Evolutionary conservation across 2,113 vertebrate genomes (phyloP).

Genomic region (Macaca mulatta): DNA sequence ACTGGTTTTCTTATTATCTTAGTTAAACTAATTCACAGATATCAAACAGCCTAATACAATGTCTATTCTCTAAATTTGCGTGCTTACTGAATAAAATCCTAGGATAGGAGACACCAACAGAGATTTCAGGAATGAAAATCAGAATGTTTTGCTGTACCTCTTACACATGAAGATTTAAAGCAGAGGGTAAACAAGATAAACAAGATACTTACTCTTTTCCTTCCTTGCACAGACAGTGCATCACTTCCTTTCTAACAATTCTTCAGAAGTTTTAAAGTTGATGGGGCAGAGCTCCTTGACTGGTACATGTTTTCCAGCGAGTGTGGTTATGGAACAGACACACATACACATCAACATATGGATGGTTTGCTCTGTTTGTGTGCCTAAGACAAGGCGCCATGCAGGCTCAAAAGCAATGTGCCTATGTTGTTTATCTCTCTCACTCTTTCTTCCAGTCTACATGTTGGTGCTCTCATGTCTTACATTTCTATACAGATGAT

Average conservation of each 20-base stretch:
- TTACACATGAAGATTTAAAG: not conserved
- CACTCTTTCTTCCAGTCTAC: not conserved
- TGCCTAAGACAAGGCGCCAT: not conserved
- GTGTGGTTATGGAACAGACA: not conserved
- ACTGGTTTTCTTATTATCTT: not conserved
- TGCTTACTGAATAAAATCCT: not conserved
- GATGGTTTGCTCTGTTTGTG: not conserved
- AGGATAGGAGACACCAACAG: not conserved
- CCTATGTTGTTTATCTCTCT: not conserved
- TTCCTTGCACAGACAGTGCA: not conserved
- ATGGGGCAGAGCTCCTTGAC: not conserved
- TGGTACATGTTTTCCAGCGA: not conserved
- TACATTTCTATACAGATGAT: not conserved
- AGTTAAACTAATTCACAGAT: not conserved
- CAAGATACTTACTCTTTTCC: not conserved
- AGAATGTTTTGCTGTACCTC: not conserved
- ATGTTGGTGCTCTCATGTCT: not conserved
- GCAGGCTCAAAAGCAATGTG: no score
- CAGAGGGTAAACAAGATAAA: not conserved
- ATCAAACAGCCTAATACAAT: not conserved
- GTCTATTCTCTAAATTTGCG: not conserved
- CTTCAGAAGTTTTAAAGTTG: not conserved
- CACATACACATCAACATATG: not conserved
- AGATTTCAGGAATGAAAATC: not conserved
- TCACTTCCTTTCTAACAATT: not conserved